phyloP scores from a whole-genome alignment of 1,140 invertebrate genomes.

The Bombus waltoni region DNA sequence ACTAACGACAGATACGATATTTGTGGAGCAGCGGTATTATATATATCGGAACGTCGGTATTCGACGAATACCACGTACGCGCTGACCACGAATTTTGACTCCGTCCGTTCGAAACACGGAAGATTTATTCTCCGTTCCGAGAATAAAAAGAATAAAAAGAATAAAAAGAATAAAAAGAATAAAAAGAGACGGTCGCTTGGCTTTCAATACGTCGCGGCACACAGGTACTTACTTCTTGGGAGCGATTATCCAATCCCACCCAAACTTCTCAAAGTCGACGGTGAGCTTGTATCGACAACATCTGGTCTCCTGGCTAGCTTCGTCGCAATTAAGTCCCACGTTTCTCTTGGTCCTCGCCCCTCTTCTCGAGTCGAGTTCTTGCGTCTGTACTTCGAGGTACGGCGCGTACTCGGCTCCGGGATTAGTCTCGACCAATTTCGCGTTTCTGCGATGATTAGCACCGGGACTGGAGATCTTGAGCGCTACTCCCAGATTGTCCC shows the following conservation, averaged over 20 bases:
- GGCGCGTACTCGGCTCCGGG: conserved; percentile 78
- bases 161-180: too few relatives aligned
- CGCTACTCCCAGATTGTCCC: conserved; percentile 89
- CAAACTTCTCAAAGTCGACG: conserved; percentile 98
- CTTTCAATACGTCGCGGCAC: not conserved
- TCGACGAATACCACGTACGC: too few relatives aligned
- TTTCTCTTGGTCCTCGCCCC: conserved; percentile 88
- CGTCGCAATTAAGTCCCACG: conserved; percentile 90
- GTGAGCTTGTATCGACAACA: conserved; percentile 96
- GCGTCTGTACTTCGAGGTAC: conserved; percentile 90
- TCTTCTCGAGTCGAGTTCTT: conserved; percentile 89
- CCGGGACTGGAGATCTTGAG: conserved; percentile 84
- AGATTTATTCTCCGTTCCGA: not conserved
- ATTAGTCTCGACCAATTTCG: conserved; percentile 78
- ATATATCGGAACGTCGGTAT: too few relatives aligned
- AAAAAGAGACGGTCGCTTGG: not conserved
- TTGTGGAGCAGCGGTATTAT: too few relatives aligned
- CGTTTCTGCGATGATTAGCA: conserved; percentile 70
- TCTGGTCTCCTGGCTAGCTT: conserved; percentile 89
- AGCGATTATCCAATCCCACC: conserved; percentile 99
- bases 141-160: too few relatives aligned
- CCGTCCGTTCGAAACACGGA: too few relatives aligned
- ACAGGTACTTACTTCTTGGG: conserved; percentile 87
- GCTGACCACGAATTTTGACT: too few relatives aligned
- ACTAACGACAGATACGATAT: too few relatives aligned